Base-by-base conservation (phyloP, 2,113 vertebrate species). In the Eurystomus gularis region DNA sequence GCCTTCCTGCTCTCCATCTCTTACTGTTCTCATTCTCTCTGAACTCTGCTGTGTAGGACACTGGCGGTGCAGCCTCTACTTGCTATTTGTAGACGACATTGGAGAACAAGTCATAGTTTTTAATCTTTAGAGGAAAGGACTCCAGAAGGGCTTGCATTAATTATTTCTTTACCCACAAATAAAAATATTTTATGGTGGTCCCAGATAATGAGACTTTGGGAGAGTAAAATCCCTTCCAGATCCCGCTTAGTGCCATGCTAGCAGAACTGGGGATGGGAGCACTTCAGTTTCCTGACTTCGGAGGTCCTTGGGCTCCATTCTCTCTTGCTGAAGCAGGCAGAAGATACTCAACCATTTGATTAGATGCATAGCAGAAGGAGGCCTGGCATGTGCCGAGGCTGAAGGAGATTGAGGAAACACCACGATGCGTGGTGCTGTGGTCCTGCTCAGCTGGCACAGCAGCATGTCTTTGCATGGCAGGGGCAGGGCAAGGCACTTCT, bases 361-460 rank as follows among this genome's bases (percentile, higher is more conserved):
- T 51, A 39, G 37, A 54, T 93, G 70, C 52, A 9, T 8, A 35
- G 46, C 46, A 60, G 46, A 77, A 49, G 28, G 18, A 44, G 62
- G 49, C 44, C 42, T 0, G 0, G 25, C 21, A 24, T 0, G 2
- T 70, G 49, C 17, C 0, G 2, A 52, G 44, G 64, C 24, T 1
- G 1, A 23, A 31, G 49, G 54, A 23, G 42, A 16, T 1, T 2
- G 60, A 39, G 40, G 35, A 54, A 55, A 31, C 48, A 12, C 17
- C 3, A 1, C 15, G 1, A 1, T 15, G 33, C 28, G 0, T 12
- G 17, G 13, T 68, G 72, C 52, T 8, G 0, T 42, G 16, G 21
- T 62, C 39, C 76, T 11, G 25, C 65, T 57, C 48, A 14, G 70
- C 37, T 26, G 49, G 18, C 4, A 6, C 55, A 21, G 62, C 33